These are phyloP conservation scores for Procambarus virginalis DNA, from an alignment of 1,140 invertebrate genomes.

Conservation along the genomic window DNA sequence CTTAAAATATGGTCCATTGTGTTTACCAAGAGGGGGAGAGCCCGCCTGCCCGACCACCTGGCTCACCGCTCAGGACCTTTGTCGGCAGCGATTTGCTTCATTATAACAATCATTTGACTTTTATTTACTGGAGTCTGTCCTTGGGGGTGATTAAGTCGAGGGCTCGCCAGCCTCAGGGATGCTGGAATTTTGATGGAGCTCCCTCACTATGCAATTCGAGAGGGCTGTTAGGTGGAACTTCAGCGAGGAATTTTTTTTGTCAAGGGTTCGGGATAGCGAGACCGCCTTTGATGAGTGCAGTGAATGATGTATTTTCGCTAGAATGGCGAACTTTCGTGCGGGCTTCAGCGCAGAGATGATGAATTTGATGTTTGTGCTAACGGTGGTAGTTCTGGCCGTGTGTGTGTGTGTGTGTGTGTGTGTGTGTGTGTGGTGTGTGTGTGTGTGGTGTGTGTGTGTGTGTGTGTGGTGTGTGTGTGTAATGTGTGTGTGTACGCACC, in stretches of 20 bases:
- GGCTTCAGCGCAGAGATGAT: no score
- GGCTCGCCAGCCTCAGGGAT: background rate
- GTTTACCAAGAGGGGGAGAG: no score
- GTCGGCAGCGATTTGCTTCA: background rate
- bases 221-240: background rate
- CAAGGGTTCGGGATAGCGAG: background rate
- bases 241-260: background rate
- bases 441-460: constrained; percentile 19
- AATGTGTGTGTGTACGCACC: no score
- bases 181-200: background rate
- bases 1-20: no score
- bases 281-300: background rate
- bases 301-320: background rate
- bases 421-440: constrained; percentile 11
- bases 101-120: background rate
- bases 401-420: constrained; percentile 47
- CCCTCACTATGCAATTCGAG: background rate
- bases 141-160: background rate
- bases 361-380: no score
- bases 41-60: no score
- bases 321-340: no score
- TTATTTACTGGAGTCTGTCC: background rate
- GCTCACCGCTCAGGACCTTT: no score
- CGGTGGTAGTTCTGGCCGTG: background rate
- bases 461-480: background rate